Base-by-base conservation (phyloP, 92 coral and sea anemone species). In the Plumapathes pennacea region DNA sequence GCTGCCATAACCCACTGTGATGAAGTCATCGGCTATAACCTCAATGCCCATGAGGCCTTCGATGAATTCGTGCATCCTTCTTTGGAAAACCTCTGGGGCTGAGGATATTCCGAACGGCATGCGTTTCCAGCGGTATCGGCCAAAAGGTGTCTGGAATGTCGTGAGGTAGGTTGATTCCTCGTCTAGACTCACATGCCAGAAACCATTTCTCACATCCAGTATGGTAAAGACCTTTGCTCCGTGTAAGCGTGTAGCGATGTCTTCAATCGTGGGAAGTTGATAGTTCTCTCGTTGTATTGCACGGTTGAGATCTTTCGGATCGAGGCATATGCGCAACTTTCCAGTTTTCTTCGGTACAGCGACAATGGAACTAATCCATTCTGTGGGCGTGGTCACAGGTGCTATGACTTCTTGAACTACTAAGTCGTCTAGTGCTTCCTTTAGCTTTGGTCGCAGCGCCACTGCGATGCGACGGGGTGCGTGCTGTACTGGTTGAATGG, bases 61-160 rank as follows among this genome's bases (percentile, higher is more conserved):
- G 33, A 46, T 34, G 36, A 69, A 38, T 50, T 69, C 53, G 38
- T 69, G 67, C 77, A 69, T 69, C 14, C 39, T 46, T 19, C 67
- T n/a, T 32, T 45, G 72, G 29, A 64, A 64, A 4, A 64, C 72
- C 19, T 64, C 72, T 11, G 83, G 76, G 8, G 73, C 74, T 5
- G 78, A 69, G 23, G 57, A 30, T 11, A 78, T 70, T 25, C 85
- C 68, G 34, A 73, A 76, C 5, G 86, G 86, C 64, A 78, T 62
- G 4, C 85, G 32, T 31, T 57, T 42, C 81, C 74, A 75, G 19
- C 66, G 57, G 50, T 77, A 77, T 29, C 79, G 65, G 50, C 84
- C 84, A 45, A 78, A 78, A 24, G 79, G 85, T 2, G 75, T 80
- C 46, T 69, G 60, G 45, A 79, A 71, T 28, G 80, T 71, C 32